These are phyloP conservation scores for Rhagonycha lutea DNA, from an alignment of 2,888 invertebrate species.

Conservation along the genomic window DNA sequence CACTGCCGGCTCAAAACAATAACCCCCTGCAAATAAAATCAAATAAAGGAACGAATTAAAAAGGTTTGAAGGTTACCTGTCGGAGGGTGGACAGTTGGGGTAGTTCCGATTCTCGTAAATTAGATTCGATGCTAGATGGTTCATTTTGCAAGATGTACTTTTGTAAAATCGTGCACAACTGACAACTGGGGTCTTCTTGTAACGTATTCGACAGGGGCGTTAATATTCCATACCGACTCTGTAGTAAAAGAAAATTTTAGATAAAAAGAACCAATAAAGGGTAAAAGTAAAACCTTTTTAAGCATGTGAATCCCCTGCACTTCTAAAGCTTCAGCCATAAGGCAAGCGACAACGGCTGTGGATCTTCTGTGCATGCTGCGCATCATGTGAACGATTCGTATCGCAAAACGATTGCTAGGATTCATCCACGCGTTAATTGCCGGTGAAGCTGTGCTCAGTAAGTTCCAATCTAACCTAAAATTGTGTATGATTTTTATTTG, in stretches of 20 bases:
- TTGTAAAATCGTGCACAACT: slow-evolving; percentile 86
- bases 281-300: slow-evolving; percentile 64
- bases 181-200: slow-evolving; percentile 94
- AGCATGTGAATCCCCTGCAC: slow-evolving; percentile 82
- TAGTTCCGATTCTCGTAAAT: slow-evolving; percentile 80
- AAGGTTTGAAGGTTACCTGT: slow-evolving; percentile 64
- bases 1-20: slow-evolving; percentile 94
- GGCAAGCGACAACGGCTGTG: slow-evolving; percentile 87
- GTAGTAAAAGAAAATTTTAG: slow-evolving; percentile 31
- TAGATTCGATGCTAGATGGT: slow-evolving; percentile 77
- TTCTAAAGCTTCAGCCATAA: slow-evolving; percentile 94
- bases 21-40: slow-evolving; percentile 64
- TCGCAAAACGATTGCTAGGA: slow-evolving; percentile 88
- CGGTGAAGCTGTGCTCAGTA: slow-evolving; percentile 93
- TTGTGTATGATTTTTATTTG: background rate
- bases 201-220: slow-evolving; percentile 87
- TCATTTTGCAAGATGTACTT: slow-evolving; percentile 81
- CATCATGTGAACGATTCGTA: slow-evolving; percentile 80
- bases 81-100: slow-evolving; percentile 86
- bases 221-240: slow-evolving; percentile 90
- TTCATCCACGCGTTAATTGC: slow-evolving; percentile 98
- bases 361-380: slow-evolving; percentile 78
- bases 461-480: slow-evolving; percentile 89
- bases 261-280: slow-evolving; percentile 20
- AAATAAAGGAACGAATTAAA: background rate